Evolutionary conservation across 2,797 vertebrate genomes (phyloP).

Genomic region (Siniperca obscura): DNA sequence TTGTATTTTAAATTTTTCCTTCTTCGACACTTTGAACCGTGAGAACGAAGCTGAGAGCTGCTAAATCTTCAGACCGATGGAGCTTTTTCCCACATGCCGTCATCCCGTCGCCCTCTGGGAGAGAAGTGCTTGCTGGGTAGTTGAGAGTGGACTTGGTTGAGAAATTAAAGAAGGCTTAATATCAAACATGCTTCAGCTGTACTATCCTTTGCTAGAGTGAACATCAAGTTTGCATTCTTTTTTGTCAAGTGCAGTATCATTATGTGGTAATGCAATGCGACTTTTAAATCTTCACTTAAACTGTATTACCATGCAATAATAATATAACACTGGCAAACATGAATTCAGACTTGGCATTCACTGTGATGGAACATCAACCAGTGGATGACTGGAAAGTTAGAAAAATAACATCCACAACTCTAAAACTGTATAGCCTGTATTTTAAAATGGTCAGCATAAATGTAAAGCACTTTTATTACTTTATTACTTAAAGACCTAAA

Average conservation of each 20-base stretch:
- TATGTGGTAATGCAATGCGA: not conserved
- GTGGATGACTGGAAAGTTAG: too few relatives aligned
- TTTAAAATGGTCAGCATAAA: not conserved
- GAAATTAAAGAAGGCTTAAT: constrained; percentile 2
- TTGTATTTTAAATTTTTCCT: constrained; percentile 23
- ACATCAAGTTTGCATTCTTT: not conserved
- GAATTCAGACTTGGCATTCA: not conserved
- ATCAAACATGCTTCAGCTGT: constrained; percentile 21
- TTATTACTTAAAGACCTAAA: not conserved
- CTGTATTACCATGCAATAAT: not conserved
- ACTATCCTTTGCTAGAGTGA: constrained; percentile 3
- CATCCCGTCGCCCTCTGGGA: constrained; percentile 43
- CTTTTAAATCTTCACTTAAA: not conserved
- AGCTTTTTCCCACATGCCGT: constrained; percentile 75
- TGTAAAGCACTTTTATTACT: not conserved
- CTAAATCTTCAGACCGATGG: constrained; percentile 37
- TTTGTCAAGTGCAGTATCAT: not conserved
- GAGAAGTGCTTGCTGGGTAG: constrained; percentile 25
- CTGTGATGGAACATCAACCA: too few relatives aligned
- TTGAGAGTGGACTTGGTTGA: constrained; percentile 8
- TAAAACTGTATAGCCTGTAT: not conserved
- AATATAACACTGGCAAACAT: not conserved
- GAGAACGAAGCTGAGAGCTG: constrained; percentile 59
- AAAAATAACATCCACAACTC: not conserved
- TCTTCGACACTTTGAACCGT: constrained; percentile 67